phyloP scores from a whole-genome alignment of 1,140 invertebrate species.

The Pseudomyrmex gracilis region DNA sequence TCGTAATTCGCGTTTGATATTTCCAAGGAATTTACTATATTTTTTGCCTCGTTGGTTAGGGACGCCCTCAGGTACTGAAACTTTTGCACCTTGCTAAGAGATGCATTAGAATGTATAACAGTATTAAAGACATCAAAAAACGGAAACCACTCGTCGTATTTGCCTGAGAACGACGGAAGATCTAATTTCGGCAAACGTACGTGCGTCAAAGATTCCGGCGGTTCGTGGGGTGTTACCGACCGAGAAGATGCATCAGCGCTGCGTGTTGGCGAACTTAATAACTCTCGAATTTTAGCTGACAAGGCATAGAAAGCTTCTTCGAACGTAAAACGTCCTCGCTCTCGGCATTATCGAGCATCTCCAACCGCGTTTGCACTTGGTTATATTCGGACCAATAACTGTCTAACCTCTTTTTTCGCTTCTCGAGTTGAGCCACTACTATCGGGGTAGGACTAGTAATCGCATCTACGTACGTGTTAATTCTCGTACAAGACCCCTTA shows the following conservation, averaged over 20 bases:
- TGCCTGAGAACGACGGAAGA: not conserved
- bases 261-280: not conserved
- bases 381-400: conserved; percentile 12
- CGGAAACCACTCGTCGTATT: conserved; percentile 30
- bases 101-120: too few species aligned
- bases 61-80: too few species aligned
- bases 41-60: conserved; percentile 4
- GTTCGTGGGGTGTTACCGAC: too few species aligned
- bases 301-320: conserved; percentile 4
- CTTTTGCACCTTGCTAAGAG: too few species aligned
- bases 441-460: not conserved
- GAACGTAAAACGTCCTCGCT: not conserved
- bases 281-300: not conserved
- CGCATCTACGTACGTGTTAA: not conserved
- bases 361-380: not conserved
- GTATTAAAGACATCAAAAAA: conserved; percentile 1
- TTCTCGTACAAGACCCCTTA: not conserved
- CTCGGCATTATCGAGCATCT: not conserved
- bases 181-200: conserved; percentile 3
- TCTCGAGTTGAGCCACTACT: not conserved
- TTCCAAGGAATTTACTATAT: conserved; percentile 42
- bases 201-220: too few species aligned
- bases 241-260: too few species aligned
- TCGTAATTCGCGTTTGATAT: conserved; percentile 56
- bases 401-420: not conserved